Conservation (phyloP, 30 jellyfish, hydroid and myxozoan species). For the Clytia hemisphaerica region DNA sequence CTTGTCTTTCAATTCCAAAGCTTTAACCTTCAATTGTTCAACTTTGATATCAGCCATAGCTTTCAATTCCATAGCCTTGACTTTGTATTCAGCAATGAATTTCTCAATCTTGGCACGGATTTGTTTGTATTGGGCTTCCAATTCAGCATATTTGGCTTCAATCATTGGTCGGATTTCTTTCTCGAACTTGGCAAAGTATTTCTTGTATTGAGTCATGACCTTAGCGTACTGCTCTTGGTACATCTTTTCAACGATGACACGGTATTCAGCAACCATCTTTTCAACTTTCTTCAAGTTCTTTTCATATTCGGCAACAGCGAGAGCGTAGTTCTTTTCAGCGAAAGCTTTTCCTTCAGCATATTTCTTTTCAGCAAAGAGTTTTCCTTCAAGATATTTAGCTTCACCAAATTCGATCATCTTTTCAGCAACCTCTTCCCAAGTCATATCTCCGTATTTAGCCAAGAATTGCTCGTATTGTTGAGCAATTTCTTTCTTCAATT, state of each 20-base stretch:
- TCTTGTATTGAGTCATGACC: slow-evolving; percentile 16
- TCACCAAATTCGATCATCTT: slow-evolving; percentile 13
- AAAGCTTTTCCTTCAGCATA: not conserved
- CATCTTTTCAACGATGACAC: slow-evolving; percentile 10
- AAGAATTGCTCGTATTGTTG: slow-evolving; percentile 12
- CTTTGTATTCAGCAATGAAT: slow-evolving; percentile 17
- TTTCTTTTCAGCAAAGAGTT: not conserved
- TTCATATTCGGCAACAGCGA: not conserved
- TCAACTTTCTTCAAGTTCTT: not conserved
- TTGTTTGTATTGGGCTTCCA: not conserved
- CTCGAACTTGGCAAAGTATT: slow-evolving; percentile 28
- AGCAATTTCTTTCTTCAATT: not conserved
- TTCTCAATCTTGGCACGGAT: not conserved
- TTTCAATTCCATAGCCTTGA: slow-evolving; percentile 16
- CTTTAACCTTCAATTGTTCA: slow-evolving; percentile 3
- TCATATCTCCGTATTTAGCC: slow-evolving; percentile 57
- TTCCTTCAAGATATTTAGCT: not conserved
- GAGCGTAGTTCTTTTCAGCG: not conserved
- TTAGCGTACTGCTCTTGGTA: slow-evolving; percentile 48
- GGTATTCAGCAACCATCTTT: slow-evolving; percentile 1
- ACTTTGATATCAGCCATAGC: slow-evolving; percentile 14
- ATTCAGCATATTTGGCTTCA: slow-evolving; percentile 1
- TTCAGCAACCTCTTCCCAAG: slow-evolving; percentile 87
- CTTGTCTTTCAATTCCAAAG: slow-evolving; percentile 16
- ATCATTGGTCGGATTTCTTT: slow-evolving; percentile 33